phyloP scores from a whole-genome alignment of 2,888 invertebrate species.

The Anticlea derivata region DNA sequence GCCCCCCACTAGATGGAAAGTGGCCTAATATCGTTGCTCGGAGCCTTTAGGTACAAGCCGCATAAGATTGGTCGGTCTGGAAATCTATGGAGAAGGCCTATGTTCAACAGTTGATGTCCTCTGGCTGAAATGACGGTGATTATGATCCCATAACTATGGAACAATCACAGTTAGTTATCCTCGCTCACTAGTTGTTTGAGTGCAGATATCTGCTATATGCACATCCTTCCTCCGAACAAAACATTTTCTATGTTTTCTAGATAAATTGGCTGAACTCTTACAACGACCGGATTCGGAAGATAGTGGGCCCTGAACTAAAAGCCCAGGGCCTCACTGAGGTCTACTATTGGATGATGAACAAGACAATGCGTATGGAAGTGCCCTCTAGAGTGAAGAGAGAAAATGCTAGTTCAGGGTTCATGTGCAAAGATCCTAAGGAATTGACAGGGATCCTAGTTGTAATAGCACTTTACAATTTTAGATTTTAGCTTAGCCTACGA shows the following conservation, averaged over 20 bases:
- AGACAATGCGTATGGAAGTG: constrained; percentile 86
- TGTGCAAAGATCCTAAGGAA: constrained; percentile 4
- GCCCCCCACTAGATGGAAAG: too few species aligned
- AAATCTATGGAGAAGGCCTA: too few species aligned
- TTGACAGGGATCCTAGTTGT: constrained; percentile 15
- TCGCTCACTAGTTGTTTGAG: too few species aligned
- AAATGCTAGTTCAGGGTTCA: constrained; percentile 33
- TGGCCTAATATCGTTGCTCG: too few species aligned
- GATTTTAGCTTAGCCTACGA: background rate
- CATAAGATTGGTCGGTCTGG: too few species aligned
- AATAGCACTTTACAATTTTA: constrained; percentile 6
- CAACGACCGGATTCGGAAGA: constrained; percentile 88
- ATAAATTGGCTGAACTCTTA: constrained; percentile 91
- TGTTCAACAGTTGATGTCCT: too few species aligned
- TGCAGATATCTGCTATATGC: too few species aligned
- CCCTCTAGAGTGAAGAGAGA: constrained; percentile 55
- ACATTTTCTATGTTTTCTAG: constrained; percentile 62
- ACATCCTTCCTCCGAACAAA: too few species aligned
- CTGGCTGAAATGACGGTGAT: too few species aligned
- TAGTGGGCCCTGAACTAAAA: constrained; percentile 90
- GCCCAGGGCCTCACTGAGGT: constrained; percentile 87
- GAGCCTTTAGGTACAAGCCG: too few species aligned
- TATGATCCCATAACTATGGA: too few species aligned
- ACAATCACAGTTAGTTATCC: too few species aligned
- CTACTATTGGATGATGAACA: constrained; percentile 93